Conservation (phyloP, 2,113 vertebrate genomes). For the Rhea pennata region DNA sequence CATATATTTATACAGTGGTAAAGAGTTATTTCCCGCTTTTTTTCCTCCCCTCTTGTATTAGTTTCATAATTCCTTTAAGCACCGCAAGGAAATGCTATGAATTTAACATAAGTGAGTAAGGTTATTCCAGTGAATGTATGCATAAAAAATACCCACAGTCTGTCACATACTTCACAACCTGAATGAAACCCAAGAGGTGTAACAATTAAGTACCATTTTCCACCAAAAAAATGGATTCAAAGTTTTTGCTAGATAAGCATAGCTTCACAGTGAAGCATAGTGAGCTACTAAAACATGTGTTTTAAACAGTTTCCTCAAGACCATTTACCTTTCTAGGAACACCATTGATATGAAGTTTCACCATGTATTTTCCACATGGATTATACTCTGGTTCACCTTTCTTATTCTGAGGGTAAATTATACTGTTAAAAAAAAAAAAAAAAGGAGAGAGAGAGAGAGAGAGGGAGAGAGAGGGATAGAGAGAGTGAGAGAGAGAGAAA, state of each 20-base stretch:
- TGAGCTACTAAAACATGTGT: background rate
- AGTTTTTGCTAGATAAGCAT: background rate
- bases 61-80: background rate
- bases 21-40: background rate
- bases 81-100: background rate
- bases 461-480: no score
- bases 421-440: constrained; percentile 76
- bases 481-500: background rate
- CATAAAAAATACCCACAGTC: background rate
- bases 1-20: background rate
- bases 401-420: constrained; percentile 98
- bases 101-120: background rate
- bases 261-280: background rate
- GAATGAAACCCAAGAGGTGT: background rate
- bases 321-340: constrained; percentile 93
- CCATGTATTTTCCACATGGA: constrained; percentile 99
- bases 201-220: background rate
- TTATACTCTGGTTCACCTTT: constrained; percentile 96
- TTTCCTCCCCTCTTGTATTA: background rate
- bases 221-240: background rate
- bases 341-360: constrained; percentile 97
- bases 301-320: background rate
- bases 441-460: no score
- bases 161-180: background rate
- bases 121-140: background rate